Evolutionary conservation across 2,888 invertebrate genomes (phyloP).

Genomic region (Phytoseiulus persimilis): DNA sequence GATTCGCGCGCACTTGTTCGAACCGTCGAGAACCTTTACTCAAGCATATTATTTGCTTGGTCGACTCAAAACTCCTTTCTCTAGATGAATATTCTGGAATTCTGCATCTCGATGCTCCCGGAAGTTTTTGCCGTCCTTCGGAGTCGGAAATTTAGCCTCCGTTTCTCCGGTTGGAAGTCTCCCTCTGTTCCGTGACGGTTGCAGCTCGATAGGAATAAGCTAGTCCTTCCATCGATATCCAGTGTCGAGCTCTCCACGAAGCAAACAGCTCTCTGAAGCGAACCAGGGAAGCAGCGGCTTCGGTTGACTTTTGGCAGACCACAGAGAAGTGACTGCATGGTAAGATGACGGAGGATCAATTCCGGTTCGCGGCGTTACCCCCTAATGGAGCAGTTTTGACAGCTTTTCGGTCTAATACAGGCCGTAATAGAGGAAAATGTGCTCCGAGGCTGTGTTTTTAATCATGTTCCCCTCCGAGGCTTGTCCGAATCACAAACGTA

Average conservation of each 20-base stretch:
- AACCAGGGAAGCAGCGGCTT: not conserved
- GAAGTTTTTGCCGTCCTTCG: no score
- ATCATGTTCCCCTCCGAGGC: not conserved
- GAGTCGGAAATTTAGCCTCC: no score
- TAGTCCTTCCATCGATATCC: no score
- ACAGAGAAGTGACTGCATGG: not conserved
- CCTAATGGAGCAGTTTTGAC: conserved; percentile 5
- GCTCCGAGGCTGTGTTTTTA: not conserved
- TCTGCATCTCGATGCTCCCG: no score
- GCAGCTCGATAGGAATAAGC: no score
- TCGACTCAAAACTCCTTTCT: no score
- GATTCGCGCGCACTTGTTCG: no score
- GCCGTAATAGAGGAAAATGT: not conserved
- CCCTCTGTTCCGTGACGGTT: no score
- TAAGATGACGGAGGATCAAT: not conserved
- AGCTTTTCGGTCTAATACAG: not conserved
- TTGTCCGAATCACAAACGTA: not conserved
- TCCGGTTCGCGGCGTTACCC: not conserved
- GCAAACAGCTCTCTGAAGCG: not conserved
- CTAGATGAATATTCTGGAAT: no score
- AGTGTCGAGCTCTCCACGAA: not conserved
- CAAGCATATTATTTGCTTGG: no score
- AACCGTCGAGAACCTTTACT: no score
- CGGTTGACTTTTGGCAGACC: not conserved
- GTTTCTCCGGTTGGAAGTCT: no score